Evolutionary conservation across 2,113 vertebrate genomes (phyloP).

Genomic region (Chlamydotis undulata): DNA sequence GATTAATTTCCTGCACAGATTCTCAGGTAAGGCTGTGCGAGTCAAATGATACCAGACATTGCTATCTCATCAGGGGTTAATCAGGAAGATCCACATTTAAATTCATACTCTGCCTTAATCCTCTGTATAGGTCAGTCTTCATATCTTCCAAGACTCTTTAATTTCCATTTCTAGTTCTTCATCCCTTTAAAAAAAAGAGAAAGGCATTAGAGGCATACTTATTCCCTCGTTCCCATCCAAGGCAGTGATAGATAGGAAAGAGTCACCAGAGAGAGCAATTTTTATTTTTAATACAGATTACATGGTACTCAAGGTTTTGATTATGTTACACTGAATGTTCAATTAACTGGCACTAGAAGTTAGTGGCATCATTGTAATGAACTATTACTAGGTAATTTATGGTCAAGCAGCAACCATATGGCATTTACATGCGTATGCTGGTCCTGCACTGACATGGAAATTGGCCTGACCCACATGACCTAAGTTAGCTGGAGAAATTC

Average conservation of each 20-base stretch:
- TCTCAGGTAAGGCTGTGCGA: background rate
- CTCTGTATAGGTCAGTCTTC: background rate
- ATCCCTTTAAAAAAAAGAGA: background rate
- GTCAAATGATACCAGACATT: background rate
- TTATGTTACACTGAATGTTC: background rate
- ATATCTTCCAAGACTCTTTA: background rate
- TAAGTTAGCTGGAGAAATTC: background rate
- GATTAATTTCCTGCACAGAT: background rate
- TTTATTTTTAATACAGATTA: background rate
- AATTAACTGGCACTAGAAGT: background rate
- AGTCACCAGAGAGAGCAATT: background rate
- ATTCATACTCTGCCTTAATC: background rate
- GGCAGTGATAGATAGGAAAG: background rate
- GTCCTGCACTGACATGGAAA: background rate
- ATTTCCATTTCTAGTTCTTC: background rate
- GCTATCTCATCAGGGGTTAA: background rate
- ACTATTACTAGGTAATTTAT: background rate
- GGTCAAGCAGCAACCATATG: background rate
- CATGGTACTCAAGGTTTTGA: background rate
- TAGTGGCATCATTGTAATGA: background rate
- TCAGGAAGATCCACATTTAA: background rate
- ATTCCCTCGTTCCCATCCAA: accelerated
- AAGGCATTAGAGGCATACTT: background rate
- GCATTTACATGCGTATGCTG: background rate
- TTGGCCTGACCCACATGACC: background rate